Conservation (phyloP, 2,797 vertebrate species). For the Girardinus metallicus region DNA sequence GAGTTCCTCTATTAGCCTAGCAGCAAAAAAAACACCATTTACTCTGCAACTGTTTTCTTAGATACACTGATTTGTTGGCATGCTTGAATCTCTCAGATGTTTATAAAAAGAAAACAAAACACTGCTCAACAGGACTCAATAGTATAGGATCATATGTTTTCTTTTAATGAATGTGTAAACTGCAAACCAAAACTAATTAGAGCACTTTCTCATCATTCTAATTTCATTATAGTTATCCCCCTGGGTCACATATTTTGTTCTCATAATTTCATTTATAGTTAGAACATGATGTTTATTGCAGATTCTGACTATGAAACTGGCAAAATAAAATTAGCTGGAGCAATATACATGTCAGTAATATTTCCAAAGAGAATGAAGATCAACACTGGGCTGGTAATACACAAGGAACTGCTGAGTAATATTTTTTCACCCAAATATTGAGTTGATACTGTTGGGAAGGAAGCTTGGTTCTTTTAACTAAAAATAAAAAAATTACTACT, state of each 20-base stretch:
- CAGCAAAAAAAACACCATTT: conserved; percentile 20
- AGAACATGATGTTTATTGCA: conserved; percentile 27
- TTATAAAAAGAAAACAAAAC: background rate
- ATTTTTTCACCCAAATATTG: background rate
- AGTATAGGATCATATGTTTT: background rate
- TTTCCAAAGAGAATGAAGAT: background rate
- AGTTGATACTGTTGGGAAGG: background rate
- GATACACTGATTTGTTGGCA: conserved; percentile 24
- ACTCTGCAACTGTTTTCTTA: conserved; percentile 24
- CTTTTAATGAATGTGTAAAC: background rate
- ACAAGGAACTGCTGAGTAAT: background rate
- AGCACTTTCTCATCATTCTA: conserved; percentile 29
- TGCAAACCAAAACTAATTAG: conserved; percentile 39
- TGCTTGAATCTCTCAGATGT: conserved; percentile 6
- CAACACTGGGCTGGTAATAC: background rate
- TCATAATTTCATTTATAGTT: conserved; percentile 29
- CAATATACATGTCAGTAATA: background rate
- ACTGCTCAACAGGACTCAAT: background rate
- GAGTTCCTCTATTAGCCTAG: conserved; percentile 25
- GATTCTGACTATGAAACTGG: conserved; percentile 21
- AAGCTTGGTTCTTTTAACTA: background rate
- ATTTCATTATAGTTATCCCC: conserved; percentile 33
- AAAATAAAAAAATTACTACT: background rate
- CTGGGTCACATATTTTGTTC: conserved; percentile 15
- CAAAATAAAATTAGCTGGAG: conserved; percentile 11